Evolutionary conservation across 2,888 invertebrate species (phyloP).

Genomic region (Ectemnius cavifrons): DNA sequence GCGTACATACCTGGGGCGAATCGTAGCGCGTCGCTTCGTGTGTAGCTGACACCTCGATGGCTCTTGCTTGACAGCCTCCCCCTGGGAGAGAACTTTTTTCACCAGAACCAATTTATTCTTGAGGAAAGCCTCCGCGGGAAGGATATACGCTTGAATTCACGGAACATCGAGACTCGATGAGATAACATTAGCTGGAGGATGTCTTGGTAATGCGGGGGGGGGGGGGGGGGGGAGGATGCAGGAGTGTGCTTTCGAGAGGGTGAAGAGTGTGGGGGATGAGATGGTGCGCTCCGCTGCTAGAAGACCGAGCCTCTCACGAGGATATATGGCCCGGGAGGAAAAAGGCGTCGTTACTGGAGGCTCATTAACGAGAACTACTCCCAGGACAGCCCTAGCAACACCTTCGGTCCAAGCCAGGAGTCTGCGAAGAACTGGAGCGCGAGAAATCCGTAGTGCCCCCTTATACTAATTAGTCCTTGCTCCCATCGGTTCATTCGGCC

Average conservation of each 20-base stretch:
- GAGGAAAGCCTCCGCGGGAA: neutral
- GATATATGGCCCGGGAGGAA: slow-evolving; percentile 66
- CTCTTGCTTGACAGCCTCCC: no score
- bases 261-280: slow-evolving; percentile 28
- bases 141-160: neutral
- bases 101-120: no score
- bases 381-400: slow-evolving; percentile 69
- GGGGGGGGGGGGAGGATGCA: slow-evolving; percentile 11
- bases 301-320: slow-evolving; percentile 44
- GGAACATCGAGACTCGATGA: neutral
- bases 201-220: slow-evolving; percentile 31
- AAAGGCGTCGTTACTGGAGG: slow-evolving; percentile 73
- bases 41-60: no score
- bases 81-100: no score
- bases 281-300: slow-evolving; percentile 29
- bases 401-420: slow-evolving; percentile 55
- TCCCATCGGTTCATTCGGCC: slow-evolving; percentile 46
- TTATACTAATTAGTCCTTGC: slow-evolving; percentile 65
- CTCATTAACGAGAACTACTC: slow-evolving; percentile 74
- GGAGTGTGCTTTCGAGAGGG: slow-evolving; percentile 7
- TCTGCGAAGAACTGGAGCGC: slow-evolving; percentile 20
- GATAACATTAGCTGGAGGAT: no score
- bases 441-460: slow-evolving; percentile 55
- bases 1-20: no score
- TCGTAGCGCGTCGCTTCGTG: no score